These are phyloP conservation scores for Nothocercus nigrocapillus DNA, from an alignment of 2,113 vertebrate genomes.

Conservation along the genomic window DNA sequence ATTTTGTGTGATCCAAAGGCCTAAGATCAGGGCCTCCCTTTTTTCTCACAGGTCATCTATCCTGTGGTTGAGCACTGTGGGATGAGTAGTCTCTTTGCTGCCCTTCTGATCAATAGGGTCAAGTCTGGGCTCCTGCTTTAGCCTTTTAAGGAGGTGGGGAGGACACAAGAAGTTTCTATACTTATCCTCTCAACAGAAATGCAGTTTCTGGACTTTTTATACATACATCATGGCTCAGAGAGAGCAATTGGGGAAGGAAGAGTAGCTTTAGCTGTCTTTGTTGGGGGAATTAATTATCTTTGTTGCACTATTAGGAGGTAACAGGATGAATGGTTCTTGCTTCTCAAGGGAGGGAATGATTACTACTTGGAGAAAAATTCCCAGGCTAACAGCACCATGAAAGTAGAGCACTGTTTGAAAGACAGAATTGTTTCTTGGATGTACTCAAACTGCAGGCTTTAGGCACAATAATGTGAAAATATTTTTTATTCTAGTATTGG, in stretches of 20 bases:
- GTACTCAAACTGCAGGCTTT: background rate
- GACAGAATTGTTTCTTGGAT: background rate
- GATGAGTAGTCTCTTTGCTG: background rate
- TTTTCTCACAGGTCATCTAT: slow-evolving; percentile 19
- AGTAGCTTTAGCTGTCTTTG: background rate
- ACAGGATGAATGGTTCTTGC: rapidly evolving
- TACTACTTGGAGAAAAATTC: background rate
- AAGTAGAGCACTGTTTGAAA: background rate
- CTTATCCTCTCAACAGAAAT: background rate
- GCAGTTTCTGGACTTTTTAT: background rate
- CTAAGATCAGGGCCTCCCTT: background rate
- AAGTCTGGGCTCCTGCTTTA: background rate
- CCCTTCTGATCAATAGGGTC: no score
- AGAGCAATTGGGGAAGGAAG: background rate
- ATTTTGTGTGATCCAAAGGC: background rate
- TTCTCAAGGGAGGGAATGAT: background rate
- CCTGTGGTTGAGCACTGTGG: background rate
- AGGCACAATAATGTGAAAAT: background rate
- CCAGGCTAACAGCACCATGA: background rate
- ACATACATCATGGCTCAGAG: background rate
- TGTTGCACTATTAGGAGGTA: background rate
- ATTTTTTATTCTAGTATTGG: background rate
- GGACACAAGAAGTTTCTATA: background rate
- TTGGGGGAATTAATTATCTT: background rate
- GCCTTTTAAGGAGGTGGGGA: background rate